A percentile compares a stretch with the other conserved stretches of the same genome.
phyloP scores from a whole-genome alignment of 2,888 invertebrate species.

The Anthophora plumipes region DNA sequence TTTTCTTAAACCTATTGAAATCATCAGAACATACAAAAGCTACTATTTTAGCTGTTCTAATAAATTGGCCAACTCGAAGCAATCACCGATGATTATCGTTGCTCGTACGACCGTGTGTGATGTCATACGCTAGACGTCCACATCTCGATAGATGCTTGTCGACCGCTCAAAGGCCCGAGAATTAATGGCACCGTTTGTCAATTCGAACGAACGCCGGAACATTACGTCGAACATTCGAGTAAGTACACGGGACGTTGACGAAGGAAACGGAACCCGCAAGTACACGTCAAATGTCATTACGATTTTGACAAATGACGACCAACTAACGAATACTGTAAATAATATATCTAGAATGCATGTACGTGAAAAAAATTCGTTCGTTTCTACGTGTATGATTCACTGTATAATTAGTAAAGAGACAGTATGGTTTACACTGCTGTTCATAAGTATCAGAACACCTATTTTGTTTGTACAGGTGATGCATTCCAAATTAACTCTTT shows the following conservation, averaged over 20 bases:
- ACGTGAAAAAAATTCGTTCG: not conserved
- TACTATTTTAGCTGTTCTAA: not conserved
- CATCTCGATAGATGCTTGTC: slow-evolving; percentile 30
- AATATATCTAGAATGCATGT: not conserved
- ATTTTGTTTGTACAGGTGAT: too few species aligned
- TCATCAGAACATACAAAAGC: not conserved
- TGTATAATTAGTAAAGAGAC: too few species aligned
- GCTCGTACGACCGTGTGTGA: not conserved
- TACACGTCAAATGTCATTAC: slow-evolving; percentile 17
- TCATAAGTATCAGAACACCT: too few species aligned
- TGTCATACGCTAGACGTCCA: slow-evolving; percentile 51
- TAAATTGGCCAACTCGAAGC: slow-evolving; percentile 8
- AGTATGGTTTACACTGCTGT: too few species aligned
- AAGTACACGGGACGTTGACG: not conserved
- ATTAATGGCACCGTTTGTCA: slow-evolving; percentile 64
- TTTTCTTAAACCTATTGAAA: not conserved
- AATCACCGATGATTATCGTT: slow-evolving; percentile 10
- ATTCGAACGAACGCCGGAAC: slow-evolving; percentile 28
- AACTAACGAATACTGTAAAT: not conserved
- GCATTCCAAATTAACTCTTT: too few species aligned
- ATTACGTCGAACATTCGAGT: slow-evolving; percentile 14
- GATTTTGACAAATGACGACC: slow-evolving; percentile 14
- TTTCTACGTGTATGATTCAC: too few species aligned
- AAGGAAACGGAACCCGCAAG: slow-evolving; percentile 22
- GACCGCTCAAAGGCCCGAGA: slow-evolving; percentile 40